Conservation (phyloP, 2,113 vertebrate genomes). For the Sminthopsis crassicaudata region DNA sequence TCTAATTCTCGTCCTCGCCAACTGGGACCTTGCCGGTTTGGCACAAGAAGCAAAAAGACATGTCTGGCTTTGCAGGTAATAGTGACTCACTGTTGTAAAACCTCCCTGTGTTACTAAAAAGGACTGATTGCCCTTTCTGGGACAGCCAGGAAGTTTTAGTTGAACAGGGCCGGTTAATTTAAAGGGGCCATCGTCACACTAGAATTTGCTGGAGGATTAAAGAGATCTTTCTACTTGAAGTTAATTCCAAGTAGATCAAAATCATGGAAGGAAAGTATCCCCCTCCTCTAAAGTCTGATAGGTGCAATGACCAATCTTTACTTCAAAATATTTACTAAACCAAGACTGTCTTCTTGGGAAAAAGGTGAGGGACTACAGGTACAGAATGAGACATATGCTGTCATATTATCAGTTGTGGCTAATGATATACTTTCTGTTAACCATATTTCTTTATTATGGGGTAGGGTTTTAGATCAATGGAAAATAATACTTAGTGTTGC, state of each 20-base stretch:
- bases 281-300: neutral
- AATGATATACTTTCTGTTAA: neutral
- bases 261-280: neutral
- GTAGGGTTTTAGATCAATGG: neutral
- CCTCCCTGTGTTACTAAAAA: constrained; percentile 30
- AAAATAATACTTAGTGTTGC: neutral
- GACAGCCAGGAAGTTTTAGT: constrained; percentile 56
- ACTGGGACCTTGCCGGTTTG: constrained; percentile 53
- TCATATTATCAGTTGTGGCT: neutral
- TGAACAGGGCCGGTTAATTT: constrained; percentile 47
- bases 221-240: constrained; percentile 25
- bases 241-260: constrained; percentile 21
- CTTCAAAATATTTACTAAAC: neutral
- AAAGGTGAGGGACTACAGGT: neutral
- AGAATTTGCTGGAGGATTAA: constrained; percentile 31
- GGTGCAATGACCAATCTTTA: neutral
- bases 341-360: neutral
- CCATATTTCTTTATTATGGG: neutral
- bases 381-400: neutral
- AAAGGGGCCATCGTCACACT: constrained; percentile 54
- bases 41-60: constrained; percentile 45
- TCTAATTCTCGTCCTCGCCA: constrained; percentile 62
- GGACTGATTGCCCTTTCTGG: constrained; percentile 56
- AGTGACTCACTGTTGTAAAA: constrained; percentile 69
- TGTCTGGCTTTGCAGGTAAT: constrained; percentile 74